Evolutionary conservation across 2,888 invertebrate genomes (phyloP), one percentile per base, ranked within the genome.

Genomic region (Gastracanthus pulcherrimus): DNA sequence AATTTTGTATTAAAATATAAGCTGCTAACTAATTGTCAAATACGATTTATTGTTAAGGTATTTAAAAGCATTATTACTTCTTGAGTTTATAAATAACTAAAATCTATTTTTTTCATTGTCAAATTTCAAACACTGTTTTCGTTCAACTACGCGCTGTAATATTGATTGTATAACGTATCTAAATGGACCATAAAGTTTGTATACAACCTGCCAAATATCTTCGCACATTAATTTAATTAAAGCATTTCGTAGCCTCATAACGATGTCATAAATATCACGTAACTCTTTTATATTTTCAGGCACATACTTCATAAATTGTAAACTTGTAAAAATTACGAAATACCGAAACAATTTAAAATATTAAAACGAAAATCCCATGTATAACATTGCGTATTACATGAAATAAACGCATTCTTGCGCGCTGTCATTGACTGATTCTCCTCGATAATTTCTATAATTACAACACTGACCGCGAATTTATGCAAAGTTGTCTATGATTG

Each of bases 371-470:
- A 45, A 72, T 29, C 41, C 45, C 41, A 19, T n/a, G n/a, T n/a
- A n/a, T 41, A 19, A 19, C 26, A 19, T 4, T 23, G n/a, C 31
- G 60, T 60, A n/a, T 60, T 58, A 60, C 31, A 72, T 9, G 38
- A 9, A 41, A 31, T 38, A 31, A 45, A 31, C 41, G 16, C 5
- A 11, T 13, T 60, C 41, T 45, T 72, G 16, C 41, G 13, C 19
- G 38, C n/a, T n/a, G 38, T 71, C 36, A 45, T 58, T 9, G 26
- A 29, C 58, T 58, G 29, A 71, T 58, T 26, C 58, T 58, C 58
- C 31, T 58, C 16, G n/a, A 29, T 38, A 71, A 71, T 58, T 38
- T 41, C 38, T n/a, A n/a, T 4, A 7, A 58, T n/a, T 38, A 29
- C 55, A 2, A 19, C 16, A 23, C 58, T 36, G 23, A 6, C 11